These are phyloP conservation scores for Scopus umbretta DNA, from an alignment of 2,113 vertebrate species.

Conservation along the genomic window DNA sequence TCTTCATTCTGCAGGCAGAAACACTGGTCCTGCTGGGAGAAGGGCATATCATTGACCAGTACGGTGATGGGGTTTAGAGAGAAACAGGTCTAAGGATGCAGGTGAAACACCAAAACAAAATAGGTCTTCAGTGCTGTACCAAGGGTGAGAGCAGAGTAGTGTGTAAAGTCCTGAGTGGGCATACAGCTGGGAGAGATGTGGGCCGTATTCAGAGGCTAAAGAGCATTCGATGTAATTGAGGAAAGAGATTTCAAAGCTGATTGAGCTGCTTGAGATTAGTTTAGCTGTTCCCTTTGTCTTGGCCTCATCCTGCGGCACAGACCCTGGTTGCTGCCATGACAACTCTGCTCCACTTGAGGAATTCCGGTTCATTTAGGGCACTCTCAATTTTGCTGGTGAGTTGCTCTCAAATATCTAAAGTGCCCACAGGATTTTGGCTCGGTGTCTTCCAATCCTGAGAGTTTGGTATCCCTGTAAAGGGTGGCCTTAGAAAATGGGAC, in stretches of 20 bases:
- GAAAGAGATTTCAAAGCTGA: not conserved
- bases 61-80: not conserved
- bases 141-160: not conserved
- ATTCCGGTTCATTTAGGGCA: conserved; percentile 17
- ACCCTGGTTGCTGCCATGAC: not conserved
- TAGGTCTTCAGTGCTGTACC: not conserved
- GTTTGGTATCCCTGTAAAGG: not conserved
- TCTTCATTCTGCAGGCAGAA: not conserved
- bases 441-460: not conserved
- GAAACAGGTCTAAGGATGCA: not conserved
- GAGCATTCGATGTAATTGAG: not conserved
- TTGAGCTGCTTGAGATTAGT: not conserved
- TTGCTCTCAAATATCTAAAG: not conserved
- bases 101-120: not conserved
- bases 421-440: not conserved
- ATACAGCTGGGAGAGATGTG: not conserved
- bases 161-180: not conserved
- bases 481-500: not conserved
- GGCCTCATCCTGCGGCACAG: not conserved
- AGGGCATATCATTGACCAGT: not conserved
- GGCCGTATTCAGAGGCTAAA: not conserved
- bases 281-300: not conserved
- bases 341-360: conserved; percentile 13
- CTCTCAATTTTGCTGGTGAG: not conserved
- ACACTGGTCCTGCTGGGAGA: not conserved